Evolutionary conservation across 2,888 invertebrate genomes (phyloP), one percentile per base, ranked within the genome.

Genomic region (Ashinkailepas kermadecensis): DNA sequence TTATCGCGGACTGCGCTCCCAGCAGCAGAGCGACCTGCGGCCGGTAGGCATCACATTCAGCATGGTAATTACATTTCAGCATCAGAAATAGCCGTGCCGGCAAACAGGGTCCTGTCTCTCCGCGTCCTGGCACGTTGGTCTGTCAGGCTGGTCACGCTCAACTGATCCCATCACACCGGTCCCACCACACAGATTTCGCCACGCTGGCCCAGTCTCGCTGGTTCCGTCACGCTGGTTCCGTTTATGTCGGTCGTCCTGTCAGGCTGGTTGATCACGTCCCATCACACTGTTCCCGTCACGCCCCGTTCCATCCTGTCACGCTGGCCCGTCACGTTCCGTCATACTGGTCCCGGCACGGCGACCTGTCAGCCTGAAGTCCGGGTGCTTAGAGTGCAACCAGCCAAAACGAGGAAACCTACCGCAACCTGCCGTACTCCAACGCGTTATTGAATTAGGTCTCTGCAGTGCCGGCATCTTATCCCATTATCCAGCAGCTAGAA

Each of bases 61-160:
- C 74, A 74, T 4, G 74, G 74, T 74, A 74, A 74, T 74, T 74
- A 74, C 74, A 56, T 74, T 56, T 65, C 18, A 15, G 56, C 56
- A 13, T 74, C 74, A 18, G 54, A 56, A 74, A 74, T 74, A 56
- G 21, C 74, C 74, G 74, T 18, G 74, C 74, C 54, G 54, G 9
- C 56, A 39, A 39, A 39, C 39, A 39, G 39, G 70, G 70, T 39
- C 23, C 15, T 15, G 39, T 39, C 39, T 39, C 39, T 1, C 39
- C 39, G 39, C 39, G 39, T 39, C 39, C 39, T 4, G 39, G 39
- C 39, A 39, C 39, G 39, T 39, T 3, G 1, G 4, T 39, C 39
- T 4, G 39, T 39, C 39, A 1, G 39, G 39, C 39, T 39, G 39
- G 39, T 39, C 39, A 1, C 39, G 39, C 39, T 39, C 39, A 4